Evolutionary conservation across 2,888 invertebrate species (phyloP).

Genomic region (Bombylius major): DNA sequence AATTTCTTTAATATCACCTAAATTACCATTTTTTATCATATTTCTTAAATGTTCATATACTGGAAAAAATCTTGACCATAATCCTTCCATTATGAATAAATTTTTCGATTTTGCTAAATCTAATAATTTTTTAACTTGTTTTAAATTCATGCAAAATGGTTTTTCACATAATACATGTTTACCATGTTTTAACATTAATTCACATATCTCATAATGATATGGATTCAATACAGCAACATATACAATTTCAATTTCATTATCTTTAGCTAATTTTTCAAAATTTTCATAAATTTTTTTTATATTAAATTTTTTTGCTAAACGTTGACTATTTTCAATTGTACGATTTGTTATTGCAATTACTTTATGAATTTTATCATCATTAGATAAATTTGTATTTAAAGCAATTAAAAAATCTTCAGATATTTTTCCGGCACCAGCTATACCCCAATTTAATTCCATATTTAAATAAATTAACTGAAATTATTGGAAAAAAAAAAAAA

Average conservation of each 20-base stretch:
- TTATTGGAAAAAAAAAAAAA: no score
- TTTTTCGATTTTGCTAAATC: conserved; percentile 50
- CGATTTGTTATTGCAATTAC: conserved; percentile 66
- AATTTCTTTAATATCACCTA: conserved; percentile 55
- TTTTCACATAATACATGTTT: conserved; percentile 83
- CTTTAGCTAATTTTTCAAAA: conserved; percentile 58
- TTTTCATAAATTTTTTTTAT: conserved; percentile 56
- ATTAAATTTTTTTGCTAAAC: conserved; percentile 56
- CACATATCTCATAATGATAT: conserved; percentile 52
- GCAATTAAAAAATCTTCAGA: conserved; percentile 67
- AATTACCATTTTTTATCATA: conserved; percentile 41
- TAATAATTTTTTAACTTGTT: conserved; percentile 54
- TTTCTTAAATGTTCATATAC: conserved; percentile 47
- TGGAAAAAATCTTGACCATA: conserved; percentile 74
- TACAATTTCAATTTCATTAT: conserved; percentile 63
- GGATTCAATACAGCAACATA: conserved; percentile 66
- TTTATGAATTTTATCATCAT: conserved; percentile 49
- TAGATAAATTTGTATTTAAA: conserved; percentile 44
- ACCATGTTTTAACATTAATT: conserved; percentile 58
- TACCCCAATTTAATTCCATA: conserved; percentile 57
- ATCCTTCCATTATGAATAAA: conserved; percentile 67
- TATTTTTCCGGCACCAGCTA: conserved; percentile 68
- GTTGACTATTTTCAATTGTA: conserved; percentile 49
- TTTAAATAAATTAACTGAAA: not conserved
- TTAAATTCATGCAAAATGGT: conserved; percentile 63